Evolutionary conservation across 2,113 vertebrate genomes (phyloP), one percentile per base, ranked within the genome.

Genomic region (Gnathonemus longibarbis): DNA sequence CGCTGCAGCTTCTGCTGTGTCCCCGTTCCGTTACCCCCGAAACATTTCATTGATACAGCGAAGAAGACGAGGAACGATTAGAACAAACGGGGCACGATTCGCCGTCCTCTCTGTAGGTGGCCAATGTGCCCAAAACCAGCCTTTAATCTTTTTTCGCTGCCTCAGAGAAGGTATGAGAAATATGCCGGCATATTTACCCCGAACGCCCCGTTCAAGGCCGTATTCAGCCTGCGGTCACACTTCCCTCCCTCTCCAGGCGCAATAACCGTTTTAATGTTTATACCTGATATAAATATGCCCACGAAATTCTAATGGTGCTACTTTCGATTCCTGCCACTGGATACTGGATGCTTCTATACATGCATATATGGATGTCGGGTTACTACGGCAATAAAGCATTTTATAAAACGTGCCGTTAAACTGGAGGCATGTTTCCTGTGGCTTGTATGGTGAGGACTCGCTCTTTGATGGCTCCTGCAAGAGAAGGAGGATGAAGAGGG

Each of bases 1-100:
- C 94, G 90, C 91, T 95, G 94, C 93, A 94, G 94, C 93, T 93
- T 93, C 66, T 92, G 92, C 90, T 88, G 91, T 92, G 94, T 92
- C 94, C 93, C 50, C 77, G 31, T 53, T 84, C 80, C 39, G 13
- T 45, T 21, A 39, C 39, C 7, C 50, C 50, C 10, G 17, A 42
- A 53, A 52, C 9, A 52, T 87, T 87, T 74, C 42, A 90, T 46
- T 2, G 39, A 45, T 21, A 7, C 53, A 6, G 53, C 5, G 19
- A 21, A 56, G 53, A 56, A 56, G 53, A 24, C 7, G 53, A 7
- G 53, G 5, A 5, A 56, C 19, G 1, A 56, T 21, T 56, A 21
- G 19, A 56, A 21, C 19, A 21, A 56, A 56, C 19, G 19, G 53
- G 5, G 5, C 19, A 21, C 19, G 52, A 53, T 53, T 53, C 5